Conservation (phyloP, 2,797 vertebrate species). For the Spheniscus humboldti region DNA sequence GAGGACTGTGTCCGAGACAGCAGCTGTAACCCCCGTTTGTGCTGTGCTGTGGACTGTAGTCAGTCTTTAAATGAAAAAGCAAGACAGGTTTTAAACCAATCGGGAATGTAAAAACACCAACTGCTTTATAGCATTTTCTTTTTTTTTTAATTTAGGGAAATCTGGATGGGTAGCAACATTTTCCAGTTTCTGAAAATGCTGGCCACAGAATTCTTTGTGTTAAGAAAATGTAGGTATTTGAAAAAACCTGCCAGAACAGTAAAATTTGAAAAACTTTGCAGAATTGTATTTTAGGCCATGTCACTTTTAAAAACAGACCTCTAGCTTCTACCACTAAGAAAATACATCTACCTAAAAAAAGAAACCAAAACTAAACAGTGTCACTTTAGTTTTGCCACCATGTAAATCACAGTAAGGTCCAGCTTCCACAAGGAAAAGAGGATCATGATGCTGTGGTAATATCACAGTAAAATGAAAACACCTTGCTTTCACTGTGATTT, state of each 20-base stretch:
- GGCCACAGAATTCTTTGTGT: not conserved
- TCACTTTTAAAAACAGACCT: not conserved
- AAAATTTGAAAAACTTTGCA: not conserved
- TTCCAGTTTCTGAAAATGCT: not conserved
- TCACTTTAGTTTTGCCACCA: not conserved
- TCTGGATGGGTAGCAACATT: not conserved
- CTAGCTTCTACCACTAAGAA: not conserved
- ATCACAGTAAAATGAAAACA: not conserved
- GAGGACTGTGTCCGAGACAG: not conserved
- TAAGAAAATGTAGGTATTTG: not conserved
- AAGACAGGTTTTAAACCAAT: not conserved
- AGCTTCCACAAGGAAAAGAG: not conserved
- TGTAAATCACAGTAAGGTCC: not conserved
- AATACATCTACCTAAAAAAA: not conserved
- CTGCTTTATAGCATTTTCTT: not conserved
- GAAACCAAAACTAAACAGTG: not conserved
- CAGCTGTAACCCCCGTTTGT: not conserved
- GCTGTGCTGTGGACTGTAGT: not conserved
- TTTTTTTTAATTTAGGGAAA: not conserved
- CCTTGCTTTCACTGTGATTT: not conserved
- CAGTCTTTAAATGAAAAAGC: not conserved
- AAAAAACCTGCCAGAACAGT: not conserved
- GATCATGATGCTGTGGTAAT: rapidly evolving
- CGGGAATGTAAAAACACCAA: not conserved
- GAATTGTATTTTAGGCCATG: not conserved